Evolutionary conservation across 2,888 invertebrate genomes (phyloP), one percentile per base, ranked within the genome.

Genomic region (Drosophila subsilvestris): DNA sequence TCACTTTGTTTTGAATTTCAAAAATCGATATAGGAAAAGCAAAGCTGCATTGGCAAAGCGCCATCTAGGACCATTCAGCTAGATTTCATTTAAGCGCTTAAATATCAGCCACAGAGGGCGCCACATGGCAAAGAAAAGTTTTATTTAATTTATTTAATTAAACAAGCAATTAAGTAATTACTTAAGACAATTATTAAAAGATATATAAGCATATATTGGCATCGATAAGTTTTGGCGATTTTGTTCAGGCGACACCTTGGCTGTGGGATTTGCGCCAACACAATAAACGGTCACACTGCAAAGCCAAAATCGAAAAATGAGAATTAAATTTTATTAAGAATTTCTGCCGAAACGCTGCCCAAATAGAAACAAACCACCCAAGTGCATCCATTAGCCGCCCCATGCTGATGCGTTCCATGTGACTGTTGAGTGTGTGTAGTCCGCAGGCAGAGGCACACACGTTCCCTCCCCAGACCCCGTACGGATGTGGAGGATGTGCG

Each of bases 401-500:
- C 22, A 65, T 65, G 65, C 65, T 48, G 65, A 42, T n/a, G 37
- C 65, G 32, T 12, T 12, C 51, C 51, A 18, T n/a, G 51, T 32
- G 18, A 32, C 51, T 18, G 50, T 32, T 32, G 50, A 51, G 50
- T 51, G 29, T 18, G 29, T 32, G 50, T 27, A 32, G 12, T 18
- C 50, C 50, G 29, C 37, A 37, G 37, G 51, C 14, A 22, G 22
- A 32, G 50, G 29, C 50, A 50, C 50, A 50, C 22, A 22, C 22
- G 25, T 3, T 25, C 25, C 25, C 25, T 8, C 2, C 37, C 37
- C 7, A 37, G 37, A 37, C 37, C 37, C 37, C 37, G 37, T 37
- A 14, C 37, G 56, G 42, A 74, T 63, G 48, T 68, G 48, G 37
- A 42, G 48, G 78, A 81, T 84, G 75, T 81, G 81, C 81, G 81